These are phyloP conservation scores for Lethenteron camtschaticum DNA, from an alignment of 2,113 vertebrate genomes.

Conservation along the genomic window DNA sequence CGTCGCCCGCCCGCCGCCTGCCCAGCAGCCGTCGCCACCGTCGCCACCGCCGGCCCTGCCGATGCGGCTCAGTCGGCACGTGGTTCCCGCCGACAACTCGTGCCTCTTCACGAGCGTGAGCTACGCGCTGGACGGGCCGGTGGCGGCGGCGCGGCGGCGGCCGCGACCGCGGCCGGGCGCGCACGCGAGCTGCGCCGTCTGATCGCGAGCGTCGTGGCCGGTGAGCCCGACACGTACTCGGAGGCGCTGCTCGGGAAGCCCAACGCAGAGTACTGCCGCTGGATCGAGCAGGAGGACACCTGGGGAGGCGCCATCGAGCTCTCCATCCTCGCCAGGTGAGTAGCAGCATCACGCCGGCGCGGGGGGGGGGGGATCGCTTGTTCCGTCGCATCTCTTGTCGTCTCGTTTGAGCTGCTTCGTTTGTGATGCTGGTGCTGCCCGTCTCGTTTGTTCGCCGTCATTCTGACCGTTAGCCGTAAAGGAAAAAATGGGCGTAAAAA, in stretches of 20 bases:
- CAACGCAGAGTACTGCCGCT: slow-evolving; percentile 71
- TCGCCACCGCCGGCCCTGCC: slow-evolving; percentile 26
- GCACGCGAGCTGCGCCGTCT: slow-evolving; percentile 60
- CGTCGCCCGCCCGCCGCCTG: slow-evolving; percentile 14
- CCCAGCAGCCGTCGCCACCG: slow-evolving; percentile 22
- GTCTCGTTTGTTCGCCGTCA: no score
- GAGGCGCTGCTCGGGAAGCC: slow-evolving; percentile 73
- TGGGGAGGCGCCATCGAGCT: slow-evolving; percentile 97
- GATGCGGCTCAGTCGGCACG: slow-evolving; percentile 28
- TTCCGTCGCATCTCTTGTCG: no score
- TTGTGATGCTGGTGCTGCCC: no score
- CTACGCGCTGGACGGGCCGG: slow-evolving; percentile 74
- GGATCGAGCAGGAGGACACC: slow-evolving; percentile 65
- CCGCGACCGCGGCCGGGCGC: slow-evolving; percentile 7
- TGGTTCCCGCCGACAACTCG: slow-evolving; percentile 83
- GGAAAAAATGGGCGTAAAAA: no score
- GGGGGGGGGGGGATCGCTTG: no score
- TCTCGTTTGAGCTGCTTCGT: no score
- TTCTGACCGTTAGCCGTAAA: no score
- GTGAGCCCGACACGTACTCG: slow-evolving; percentile 51
- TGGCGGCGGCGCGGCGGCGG: slow-evolving; percentile 56
- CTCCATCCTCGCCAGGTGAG: slow-evolving; percentile 59
- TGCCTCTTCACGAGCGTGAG: slow-evolving; percentile 89
- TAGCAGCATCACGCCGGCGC: background rate
- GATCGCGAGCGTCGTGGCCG: slow-evolving; percentile 71